A percentile compares a stretch with the other conserved stretches of the same genome.
These are phyloP conservation scores for Diabrotica balteata DNA, from an alignment of 2,888 invertebrate genomes.

Conservation along the genomic window DNA sequence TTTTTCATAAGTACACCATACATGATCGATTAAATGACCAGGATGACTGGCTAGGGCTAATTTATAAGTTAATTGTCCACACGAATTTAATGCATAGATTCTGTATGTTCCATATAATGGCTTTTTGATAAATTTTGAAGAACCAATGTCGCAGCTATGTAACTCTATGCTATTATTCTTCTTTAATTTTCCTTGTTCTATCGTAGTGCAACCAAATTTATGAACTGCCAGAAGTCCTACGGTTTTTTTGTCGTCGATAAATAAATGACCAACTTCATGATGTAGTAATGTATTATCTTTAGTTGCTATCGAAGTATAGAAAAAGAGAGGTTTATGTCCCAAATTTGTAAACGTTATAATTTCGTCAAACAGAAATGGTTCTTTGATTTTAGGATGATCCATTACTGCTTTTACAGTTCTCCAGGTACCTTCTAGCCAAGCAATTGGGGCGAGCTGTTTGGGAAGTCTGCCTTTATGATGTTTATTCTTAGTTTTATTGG, in stretches of 20 bases:
- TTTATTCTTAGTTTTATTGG: too few species aligned
- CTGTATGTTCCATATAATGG: conserved; percentile 7
- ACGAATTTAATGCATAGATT: neutral
- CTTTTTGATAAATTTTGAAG: conserved; percentile 11
- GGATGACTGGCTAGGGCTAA: conserved; percentile 2
- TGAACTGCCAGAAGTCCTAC: conserved; percentile 6
- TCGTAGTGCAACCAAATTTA: conserved; percentile 9
- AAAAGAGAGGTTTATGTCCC: conserved; percentile 8
- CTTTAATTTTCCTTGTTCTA: conserved; percentile 4
- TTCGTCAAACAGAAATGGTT: conserved; percentile 8
- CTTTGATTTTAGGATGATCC: conserved; percentile 13
- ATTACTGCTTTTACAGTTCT: conserved; percentile 6
- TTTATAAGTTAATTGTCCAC: conserved; percentile 13
- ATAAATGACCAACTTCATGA: conserved; percentile 8
- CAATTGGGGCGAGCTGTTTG: neutral
- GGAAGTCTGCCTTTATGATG: neutral
- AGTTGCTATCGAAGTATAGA: conserved; percentile 6
- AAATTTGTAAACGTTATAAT: conserved; percentile 5
- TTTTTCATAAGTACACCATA: conserved; percentile 13
- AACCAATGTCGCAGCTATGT: neutral
- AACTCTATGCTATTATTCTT: conserved; percentile 2
- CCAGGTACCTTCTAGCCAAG: conserved; percentile 10
- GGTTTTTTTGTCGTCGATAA: neutral
- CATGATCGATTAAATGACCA: conserved; percentile 2
- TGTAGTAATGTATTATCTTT: conserved; percentile 1